A percentile compares a stretch with the other conserved stretches of the same genome.
phyloP scores from a whole-genome alignment of 1,140 invertebrate species.

The Phymorhynchus buccinoides region DNA sequence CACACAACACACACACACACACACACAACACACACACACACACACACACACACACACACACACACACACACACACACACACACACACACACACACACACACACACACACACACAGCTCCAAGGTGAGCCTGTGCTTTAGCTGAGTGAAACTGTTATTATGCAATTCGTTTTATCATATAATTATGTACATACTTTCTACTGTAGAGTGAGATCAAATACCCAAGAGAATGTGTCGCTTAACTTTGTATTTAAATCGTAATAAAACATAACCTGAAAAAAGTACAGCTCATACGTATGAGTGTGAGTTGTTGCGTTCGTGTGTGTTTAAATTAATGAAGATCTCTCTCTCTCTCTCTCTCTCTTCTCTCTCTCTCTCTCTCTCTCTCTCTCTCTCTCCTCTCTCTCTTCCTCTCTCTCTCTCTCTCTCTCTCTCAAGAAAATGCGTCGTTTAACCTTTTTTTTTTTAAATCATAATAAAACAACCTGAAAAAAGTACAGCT shows the following conservation, averaged over 20 bases:
- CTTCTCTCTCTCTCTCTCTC: background rate
- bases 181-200: too few relatives aligned
- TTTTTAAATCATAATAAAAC: background rate
- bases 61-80: background rate
- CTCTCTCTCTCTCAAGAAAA: background rate
- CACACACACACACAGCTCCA: too few relatives aligned
- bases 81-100: background rate
- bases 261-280: background rate
- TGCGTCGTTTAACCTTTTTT: background rate
- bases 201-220: too few relatives aligned
- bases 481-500: background rate
- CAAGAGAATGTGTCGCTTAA: too few relatives aligned
- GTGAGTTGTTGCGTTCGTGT: background rate
- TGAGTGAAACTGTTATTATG: too few relatives aligned
- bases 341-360: background rate
- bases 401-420: constrained; percentile 7
- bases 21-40: too few relatives aligned
- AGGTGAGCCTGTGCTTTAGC: too few relatives aligned
- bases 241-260: background rate
- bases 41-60: background rate
- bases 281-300: background rate
- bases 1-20: too few relatives aligned
- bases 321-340: too few relatives aligned
- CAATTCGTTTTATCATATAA: too few relatives aligned
- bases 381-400: constrained; percentile 1